These are phyloP conservation scores for Hypena proboscidalis DNA, from an alignment of 2,888 invertebrate species.

Conservation along the genomic window DNA sequence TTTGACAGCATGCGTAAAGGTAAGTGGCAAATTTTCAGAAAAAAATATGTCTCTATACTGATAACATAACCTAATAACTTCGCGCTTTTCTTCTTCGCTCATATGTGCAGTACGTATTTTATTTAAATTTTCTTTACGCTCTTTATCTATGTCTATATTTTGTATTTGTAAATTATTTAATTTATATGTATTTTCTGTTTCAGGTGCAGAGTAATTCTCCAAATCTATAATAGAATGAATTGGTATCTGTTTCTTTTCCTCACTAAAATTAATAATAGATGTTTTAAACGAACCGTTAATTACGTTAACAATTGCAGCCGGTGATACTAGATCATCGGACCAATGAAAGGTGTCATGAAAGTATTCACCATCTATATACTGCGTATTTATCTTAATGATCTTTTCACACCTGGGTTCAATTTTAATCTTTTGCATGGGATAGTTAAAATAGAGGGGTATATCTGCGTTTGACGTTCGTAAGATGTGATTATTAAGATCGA, in stretches of 20 bases:
- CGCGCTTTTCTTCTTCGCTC: no score
- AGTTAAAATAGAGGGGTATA: no score
- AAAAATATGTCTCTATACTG: no score
- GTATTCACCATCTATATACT: slow-evolving; percentile 4
- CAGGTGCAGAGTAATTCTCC: background rate
- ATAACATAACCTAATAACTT: no score
- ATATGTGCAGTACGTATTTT: no score
- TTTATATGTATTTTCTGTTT: no score
- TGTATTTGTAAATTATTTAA: background rate
- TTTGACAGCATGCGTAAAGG: no score
- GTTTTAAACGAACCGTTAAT: slow-evolving; percentile 5
- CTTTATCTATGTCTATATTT: background rate
- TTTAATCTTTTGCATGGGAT: no score
- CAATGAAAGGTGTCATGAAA: slow-evolving; percentile 1
- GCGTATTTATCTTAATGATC: background rate
- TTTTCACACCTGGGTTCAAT: background rate
- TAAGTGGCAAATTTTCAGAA: no score
- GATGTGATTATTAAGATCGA: no score
- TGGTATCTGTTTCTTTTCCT: slow-evolving; percentile 2
- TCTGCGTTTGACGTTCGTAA: no score
- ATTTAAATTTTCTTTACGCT: background rate
- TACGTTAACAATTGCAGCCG: slow-evolving; percentile 1
- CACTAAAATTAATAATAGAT: slow-evolving; percentile 2
- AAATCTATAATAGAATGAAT: background rate
- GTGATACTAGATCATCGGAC: slow-evolving; percentile 2